Base-by-base conservation (phyloP, 2,888 invertebrate species). In the Cecidostiba fungosa region DNA sequence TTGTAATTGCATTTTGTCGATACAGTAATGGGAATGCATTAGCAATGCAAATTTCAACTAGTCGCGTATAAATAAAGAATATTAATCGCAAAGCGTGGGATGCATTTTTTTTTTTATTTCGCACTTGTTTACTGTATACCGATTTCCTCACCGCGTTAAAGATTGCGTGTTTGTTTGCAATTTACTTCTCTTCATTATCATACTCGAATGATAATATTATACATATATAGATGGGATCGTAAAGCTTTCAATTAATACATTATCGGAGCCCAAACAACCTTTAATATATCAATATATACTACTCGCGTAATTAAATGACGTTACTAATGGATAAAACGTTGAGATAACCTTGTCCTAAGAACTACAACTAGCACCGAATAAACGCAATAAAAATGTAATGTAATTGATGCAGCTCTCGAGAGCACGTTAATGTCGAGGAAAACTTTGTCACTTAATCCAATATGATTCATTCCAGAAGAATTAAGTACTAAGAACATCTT, bases 381-480 rank as follows among this genome's bases (percentile, higher is more conserved):
- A 50, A 76, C 10, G 23, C 16, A 59, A 85, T 69, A 78, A 47
- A 77, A 59, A 19, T 29, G 16, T 66, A 47, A 32, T 16, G 23
- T 26, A 76, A 82, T 82, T 79, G 74, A 73, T 62, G 32, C 32
- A 50, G 23, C 32, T 29, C 43, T n/a, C n/a, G n/a, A n/a, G 47
- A 74, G 50, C 36, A 32, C 54, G 39, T 50, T 77, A 77, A 59
- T 23, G 59, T 29, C 32, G 16, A 54, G 50, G 50, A 85, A 83
- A 76, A 76, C 32, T 62, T 84, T 70, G 69, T 77, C 81, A 23
- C 66, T 84, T 78, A 62, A 86, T 84, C 19, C 69, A 82, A 74
- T n/a, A n/a, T 86, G 86, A 86, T 78, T 86, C 82, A 84, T 32
- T 69, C 43, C 1, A 3, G 47, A 74, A 78, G 78, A 69, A 85